Conservation (phyloP, 2,113 vertebrate genomes). For the Tragelaphus strepsiceros region DNA sequence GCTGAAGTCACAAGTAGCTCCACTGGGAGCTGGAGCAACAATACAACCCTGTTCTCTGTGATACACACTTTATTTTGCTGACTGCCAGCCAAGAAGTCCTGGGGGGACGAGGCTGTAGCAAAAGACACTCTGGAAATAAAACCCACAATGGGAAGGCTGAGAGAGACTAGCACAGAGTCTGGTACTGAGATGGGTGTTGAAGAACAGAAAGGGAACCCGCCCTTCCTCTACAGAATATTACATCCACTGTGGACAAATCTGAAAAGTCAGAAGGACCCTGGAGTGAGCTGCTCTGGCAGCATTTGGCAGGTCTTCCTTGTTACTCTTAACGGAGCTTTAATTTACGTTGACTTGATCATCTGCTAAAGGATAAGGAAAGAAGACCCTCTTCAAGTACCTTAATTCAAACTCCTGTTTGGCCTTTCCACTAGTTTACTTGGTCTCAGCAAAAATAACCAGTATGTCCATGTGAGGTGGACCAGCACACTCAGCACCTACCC, state of each 20-base stretch:
- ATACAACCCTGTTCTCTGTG: background rate
- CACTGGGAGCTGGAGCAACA: background rate
- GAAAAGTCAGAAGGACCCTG: background rate
- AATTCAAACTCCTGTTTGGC: background rate
- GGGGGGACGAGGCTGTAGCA: background rate
- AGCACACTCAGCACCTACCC: background rate
- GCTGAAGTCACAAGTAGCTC: background rate
- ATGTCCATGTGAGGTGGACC: background rate
- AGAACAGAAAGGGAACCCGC: background rate
- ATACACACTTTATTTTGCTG: background rate
- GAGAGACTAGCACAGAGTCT: background rate
- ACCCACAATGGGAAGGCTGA: background rate
- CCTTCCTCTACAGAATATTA: background rate
- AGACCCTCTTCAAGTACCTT: background rate
- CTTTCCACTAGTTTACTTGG: background rate
- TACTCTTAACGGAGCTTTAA: background rate
- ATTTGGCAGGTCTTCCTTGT: background rate
- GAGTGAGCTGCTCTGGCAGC: background rate
- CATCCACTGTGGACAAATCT: background rate
- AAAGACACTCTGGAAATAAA: background rate
- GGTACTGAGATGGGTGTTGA: background rate
- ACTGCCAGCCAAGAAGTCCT: background rate
- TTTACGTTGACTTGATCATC: background rate
- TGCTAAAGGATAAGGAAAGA: background rate
- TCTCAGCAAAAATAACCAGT: background rate